These are phyloP conservation scores for Chaitophorus viminalis DNA, from an alignment of 2,888 invertebrate species.

Conservation along the genomic window DNA sequence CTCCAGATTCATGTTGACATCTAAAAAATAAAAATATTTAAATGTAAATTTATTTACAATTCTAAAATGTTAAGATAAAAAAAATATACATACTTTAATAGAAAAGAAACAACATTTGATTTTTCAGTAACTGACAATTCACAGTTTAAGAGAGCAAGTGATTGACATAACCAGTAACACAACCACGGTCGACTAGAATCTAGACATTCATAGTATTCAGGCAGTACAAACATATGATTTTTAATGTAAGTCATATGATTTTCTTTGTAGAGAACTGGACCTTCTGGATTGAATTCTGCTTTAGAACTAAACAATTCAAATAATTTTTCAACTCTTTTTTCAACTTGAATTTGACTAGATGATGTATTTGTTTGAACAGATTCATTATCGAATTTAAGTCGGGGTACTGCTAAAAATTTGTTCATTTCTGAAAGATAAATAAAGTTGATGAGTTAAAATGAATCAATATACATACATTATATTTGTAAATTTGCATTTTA, in stretches of 20 bases:
- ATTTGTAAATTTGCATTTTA: neutral
- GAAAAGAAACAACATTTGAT: constrained; percentile 72
- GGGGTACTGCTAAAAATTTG: constrained; percentile 14
- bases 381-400: constrained; percentile 72
- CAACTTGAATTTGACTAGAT: constrained; percentile 71
- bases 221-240: constrained; percentile 50
- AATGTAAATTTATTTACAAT: neutral
- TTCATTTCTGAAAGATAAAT: constrained; percentile 45
- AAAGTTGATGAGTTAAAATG: neutral
- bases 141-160: constrained; percentile 80
- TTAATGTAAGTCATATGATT: constrained; percentile 58
- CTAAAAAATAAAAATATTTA: constrained; percentile 65
- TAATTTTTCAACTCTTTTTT: constrained; percentile 57
- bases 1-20: constrained; percentile 84
- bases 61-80: neutral
- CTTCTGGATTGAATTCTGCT: constrained; percentile 67
- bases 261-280: constrained; percentile 69
- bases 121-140: constrained; percentile 72
- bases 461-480: neutral
- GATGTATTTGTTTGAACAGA: constrained; percentile 72
- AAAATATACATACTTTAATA: constrained; percentile 70
- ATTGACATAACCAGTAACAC: constrained; percentile 96
- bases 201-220: constrained; percentile 71
- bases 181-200: constrained; percentile 98
- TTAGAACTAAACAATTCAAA: constrained; percentile 67